A percentile compares a stretch with the other conserved stretches of the same genome.
These are phyloP conservation scores for Eilema depressum DNA, from an alignment of 2,888 invertebrate genomes.

Conservation along the genomic window DNA sequence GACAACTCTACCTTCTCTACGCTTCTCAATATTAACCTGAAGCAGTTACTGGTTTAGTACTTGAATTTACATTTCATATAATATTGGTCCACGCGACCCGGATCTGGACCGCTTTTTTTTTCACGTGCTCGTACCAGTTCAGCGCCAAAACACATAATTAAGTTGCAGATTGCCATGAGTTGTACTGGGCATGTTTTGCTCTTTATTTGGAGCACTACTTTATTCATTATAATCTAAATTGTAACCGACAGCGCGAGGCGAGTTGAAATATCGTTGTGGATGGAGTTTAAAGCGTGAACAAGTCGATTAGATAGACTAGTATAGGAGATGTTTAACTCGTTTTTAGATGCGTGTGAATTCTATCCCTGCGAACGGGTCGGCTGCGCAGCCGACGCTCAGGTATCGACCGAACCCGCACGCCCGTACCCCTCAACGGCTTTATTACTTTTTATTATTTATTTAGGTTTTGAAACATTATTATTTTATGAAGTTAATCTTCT, in stretches of 20 bases:
- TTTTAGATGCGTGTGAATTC: conserved; percentile 60
- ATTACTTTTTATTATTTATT: conserved; percentile 58
- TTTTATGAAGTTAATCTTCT: conserved; percentile 37
- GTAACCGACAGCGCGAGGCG: conserved; percentile 37
- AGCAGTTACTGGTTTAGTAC: neutral
- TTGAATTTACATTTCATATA: conserved; percentile 5
- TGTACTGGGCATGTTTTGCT: conserved; percentile 43
- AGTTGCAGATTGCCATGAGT: conserved; percentile 46
- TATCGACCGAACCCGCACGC: conserved; percentile 81
- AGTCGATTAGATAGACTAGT: conserved; percentile 54
- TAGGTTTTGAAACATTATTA: conserved; percentile 48
- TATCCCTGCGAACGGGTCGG: conserved; percentile 39
- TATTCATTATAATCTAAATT: conserved; percentile 43
- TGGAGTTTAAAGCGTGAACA: conserved; percentile 54
- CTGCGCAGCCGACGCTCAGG: conserved; percentile 42
- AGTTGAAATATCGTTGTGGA: conserved; percentile 50
- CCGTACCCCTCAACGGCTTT: conserved; percentile 51
- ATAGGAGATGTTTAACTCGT: conserved; percentile 52
- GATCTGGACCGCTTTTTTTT: conserved; percentile 68
- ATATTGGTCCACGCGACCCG: conserved; percentile 57
- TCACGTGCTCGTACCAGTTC: conserved; percentile 50
- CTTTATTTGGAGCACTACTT: conserved; percentile 41
- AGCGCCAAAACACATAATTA: conserved; percentile 60
- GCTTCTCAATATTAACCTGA: neutral
- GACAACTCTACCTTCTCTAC: neutral